Conservation (phyloP, 2,888 invertebrate species). For the Pecten maximus region DNA sequence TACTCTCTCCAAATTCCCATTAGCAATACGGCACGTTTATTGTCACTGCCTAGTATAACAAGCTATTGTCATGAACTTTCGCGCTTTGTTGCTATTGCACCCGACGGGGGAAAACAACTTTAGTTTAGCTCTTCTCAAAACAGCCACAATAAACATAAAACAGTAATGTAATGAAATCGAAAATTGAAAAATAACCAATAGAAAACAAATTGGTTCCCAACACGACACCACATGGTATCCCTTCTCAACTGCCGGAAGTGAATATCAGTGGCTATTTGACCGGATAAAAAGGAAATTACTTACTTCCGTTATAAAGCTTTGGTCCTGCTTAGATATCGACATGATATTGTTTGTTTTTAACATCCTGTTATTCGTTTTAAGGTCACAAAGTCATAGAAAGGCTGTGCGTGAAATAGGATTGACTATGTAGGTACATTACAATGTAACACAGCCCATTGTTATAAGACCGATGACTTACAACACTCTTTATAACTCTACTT, state of each 20-base stretch:
- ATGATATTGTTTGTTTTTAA: not conserved
- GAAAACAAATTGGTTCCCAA: not conserved
- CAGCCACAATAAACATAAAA: not conserved
- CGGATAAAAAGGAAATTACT: not conserved
- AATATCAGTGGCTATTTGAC: not conserved
- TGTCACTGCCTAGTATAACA: not conserved
- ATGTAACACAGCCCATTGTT: no score
- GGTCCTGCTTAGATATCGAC: not conserved
- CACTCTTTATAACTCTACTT: no score
- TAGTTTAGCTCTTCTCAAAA: not conserved
- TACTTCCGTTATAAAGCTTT: not conserved
- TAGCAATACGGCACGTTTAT: not conserved
- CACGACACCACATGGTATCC: not conserved
- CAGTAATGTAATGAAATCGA: not conserved
- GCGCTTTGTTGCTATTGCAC: not conserved
- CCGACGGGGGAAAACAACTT: not conserved
- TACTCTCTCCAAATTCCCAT: not conserved
- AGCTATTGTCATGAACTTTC: not conserved
- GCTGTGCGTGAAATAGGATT: not conserved
- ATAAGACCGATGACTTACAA: no score
- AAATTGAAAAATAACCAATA: not conserved
- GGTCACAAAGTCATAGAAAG: not conserved
- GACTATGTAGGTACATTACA: no score
- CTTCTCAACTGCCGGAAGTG: not conserved
- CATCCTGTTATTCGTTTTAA: not conserved